phyloP scores from a whole-genome alignment of 2,888 invertebrate genomes.

The Patella caerulea region DNA sequence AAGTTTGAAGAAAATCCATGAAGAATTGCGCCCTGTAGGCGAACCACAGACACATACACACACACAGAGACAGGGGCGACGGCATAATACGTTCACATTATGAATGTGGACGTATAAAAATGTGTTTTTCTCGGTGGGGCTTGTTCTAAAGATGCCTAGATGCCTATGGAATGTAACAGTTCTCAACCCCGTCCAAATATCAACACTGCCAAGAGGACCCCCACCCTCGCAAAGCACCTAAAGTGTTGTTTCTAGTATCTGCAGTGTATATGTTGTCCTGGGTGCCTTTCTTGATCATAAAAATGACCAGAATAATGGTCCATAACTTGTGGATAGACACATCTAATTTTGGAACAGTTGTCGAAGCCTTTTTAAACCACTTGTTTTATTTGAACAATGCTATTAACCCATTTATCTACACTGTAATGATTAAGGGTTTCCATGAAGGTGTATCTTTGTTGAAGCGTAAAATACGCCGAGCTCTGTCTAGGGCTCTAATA shows the following conservation, averaged over 20 bases:
- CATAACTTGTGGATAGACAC: neutral
- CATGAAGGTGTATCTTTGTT: slow-evolving; percentile 31
- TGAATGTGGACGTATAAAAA: no score
- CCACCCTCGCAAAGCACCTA: slow-evolving; percentile 39
- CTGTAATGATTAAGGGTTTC: slow-evolving; percentile 39
- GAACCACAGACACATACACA: no score
- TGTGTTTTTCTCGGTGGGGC: no score
- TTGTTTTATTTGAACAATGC: slow-evolving; percentile 46
- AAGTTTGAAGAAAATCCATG: no score
- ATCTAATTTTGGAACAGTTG: slow-evolving; percentile 19
- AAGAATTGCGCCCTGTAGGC: no score
- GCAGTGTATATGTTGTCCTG: slow-evolving; percentile 43
- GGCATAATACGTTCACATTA: no score
- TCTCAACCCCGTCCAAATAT: neutral
- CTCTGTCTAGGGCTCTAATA: no score
- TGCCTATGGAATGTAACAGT: neutral
- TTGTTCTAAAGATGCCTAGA: no score
- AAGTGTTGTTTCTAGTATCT: slow-evolving; percentile 44
- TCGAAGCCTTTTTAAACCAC: slow-evolving; percentile 33
- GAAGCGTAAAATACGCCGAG: slow-evolving; percentile 13
- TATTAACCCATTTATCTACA: slow-evolving; percentile 44
- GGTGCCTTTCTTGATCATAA: slow-evolving; percentile 42
- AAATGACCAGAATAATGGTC: slow-evolving; percentile 18
- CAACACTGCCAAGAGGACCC: neutral
- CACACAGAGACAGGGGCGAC: no score